Evolutionary conservation across 2,888 invertebrate genomes (phyloP), one percentile per base, ranked within the genome.

Genomic region (Biston stratarius): DNA sequence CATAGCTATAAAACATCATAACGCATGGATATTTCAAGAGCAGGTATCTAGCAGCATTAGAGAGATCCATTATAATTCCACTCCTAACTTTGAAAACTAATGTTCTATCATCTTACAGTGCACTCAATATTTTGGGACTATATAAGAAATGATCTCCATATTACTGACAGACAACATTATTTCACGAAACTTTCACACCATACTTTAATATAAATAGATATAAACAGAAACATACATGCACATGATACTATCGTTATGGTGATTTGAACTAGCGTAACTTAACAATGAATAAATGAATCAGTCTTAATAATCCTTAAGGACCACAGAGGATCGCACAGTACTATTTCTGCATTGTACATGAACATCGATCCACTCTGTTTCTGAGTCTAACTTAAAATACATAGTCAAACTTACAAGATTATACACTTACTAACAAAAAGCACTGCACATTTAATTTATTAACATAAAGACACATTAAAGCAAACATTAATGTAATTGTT

Each of bases 221-320:
- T 82, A 84, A 86, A 87, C 82, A 76, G 53, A 80, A 84, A 86
- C 83, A 82, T 80, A 83, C 84, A 83, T 82, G 79, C 77, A 74
- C 76, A 63, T 77, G 80, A 81, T 76, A 83, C 82, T 87, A 88
- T 84, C 80, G 86, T 81, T 81, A 89, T 83, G 86, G 88, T 91
- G 90, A 88, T 84, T 89, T 83, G 82, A 90, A 87, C 91, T 91
- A 91, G 89, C 88, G 80, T 89, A 92, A 92, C 91, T 91, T 91
- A 91, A 87, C 82, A 90, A 92, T 91, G 92, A 90, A 88, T 87
- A 90, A 92, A 90, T 90, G 92, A 92, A 75, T 93, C 93, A 93
- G 93, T 93, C 93, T 93, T 93, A 87, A 90, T 87, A 89, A 89
- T 85, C 83, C 83, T 83, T 82, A 83, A 84, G 56, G 86, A 84